phyloP scores from a whole-genome alignment of 2,797 vertebrate species.

The Platyrinchus mystaceus region DNA sequence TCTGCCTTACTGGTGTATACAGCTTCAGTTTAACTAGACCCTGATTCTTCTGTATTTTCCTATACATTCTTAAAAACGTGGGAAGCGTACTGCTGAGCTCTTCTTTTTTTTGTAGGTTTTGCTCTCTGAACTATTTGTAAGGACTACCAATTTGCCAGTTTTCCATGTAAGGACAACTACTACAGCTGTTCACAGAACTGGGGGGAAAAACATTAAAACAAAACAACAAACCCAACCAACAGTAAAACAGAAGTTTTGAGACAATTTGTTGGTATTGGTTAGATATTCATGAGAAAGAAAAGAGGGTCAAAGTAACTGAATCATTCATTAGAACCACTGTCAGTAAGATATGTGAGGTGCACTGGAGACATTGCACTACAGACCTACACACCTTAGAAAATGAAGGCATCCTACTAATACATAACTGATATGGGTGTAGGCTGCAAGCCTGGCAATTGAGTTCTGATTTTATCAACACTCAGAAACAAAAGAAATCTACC shows the following conservation, averaged over 20 bases:
- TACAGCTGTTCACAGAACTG: background rate
- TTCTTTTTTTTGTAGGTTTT: background rate
- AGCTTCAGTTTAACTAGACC: background rate
- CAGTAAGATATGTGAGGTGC: background rate
- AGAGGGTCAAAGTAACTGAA: background rate
- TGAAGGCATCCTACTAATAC: background rate
- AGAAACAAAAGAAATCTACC: constrained; percentile 10
- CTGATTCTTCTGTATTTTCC: background rate
- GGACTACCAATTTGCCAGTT: background rate
- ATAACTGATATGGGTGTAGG: background rate
- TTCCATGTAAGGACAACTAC: background rate
- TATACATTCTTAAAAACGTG: background rate
- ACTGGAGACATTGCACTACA: background rate
- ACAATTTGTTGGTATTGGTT: background rate
- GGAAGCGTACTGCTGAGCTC: background rate
- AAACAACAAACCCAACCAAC: background rate
- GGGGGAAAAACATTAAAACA: background rate
- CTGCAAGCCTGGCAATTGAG: background rate
- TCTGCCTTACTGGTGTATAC: background rate
- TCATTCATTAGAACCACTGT: background rate
- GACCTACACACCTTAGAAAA: background rate
- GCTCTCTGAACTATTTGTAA: background rate
- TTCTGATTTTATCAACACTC: constrained; percentile 10
- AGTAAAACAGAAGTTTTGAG: background rate
- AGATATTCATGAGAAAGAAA: background rate